Evolutionary conservation across 2,113 vertebrate species (phyloP).

Genomic region (Crocuta crocuta): DNA sequence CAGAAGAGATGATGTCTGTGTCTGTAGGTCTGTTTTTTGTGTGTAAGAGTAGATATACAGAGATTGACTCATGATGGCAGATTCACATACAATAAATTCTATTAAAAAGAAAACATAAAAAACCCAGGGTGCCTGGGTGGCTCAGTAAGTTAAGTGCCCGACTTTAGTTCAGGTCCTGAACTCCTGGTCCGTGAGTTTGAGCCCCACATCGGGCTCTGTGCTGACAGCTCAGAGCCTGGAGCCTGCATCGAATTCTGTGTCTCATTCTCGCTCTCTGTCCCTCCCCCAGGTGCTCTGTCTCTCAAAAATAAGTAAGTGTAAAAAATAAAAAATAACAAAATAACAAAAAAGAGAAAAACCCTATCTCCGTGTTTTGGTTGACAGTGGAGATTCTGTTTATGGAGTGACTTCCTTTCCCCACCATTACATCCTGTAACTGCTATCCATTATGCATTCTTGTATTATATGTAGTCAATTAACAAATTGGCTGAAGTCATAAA

Average conservation of each 20-base stretch:
- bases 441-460: neutral
- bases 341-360: neutral
- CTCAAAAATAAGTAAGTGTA: no score
- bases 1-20: neutral
- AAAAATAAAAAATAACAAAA: no score
- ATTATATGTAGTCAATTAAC: neutral
- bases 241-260: no score
- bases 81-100: neutral
- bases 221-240: no score
- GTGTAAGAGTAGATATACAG: neutral
- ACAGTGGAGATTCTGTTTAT: neutral
- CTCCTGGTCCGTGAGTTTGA: no score
- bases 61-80: neutral
- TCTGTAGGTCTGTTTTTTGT: neutral
- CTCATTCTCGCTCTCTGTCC: no score
- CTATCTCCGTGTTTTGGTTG: neutral
- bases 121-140: no score
- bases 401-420: conserved; percentile 5
- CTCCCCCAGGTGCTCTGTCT: no score
- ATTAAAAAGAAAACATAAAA: neutral
- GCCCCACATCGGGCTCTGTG: no score
- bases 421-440: neutral
- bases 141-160: no score
- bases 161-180: no score
- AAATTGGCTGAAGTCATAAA: conserved; percentile 17